phyloP scores from a whole-genome alignment of 2,797 vertebrate genomes.

The Dermochelys coriacea region DNA sequence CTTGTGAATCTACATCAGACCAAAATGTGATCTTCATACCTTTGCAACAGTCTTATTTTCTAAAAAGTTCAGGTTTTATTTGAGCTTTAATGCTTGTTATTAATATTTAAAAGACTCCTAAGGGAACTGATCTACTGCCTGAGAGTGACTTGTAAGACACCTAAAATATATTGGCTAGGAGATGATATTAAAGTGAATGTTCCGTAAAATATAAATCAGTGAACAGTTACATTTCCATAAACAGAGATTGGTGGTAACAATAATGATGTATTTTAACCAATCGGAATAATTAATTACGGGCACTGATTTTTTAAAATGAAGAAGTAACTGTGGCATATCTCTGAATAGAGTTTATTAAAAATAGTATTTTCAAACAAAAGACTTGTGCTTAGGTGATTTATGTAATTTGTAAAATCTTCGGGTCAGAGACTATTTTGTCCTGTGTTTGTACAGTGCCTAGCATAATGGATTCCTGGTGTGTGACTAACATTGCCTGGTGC shows the following conservation, averaged over 20 bases:
- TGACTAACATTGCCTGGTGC: neutral
- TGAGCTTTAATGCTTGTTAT: neutral
- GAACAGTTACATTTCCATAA: neutral
- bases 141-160: neutral
- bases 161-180: neutral
- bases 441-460: neutral
- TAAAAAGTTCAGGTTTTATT: slow-evolving; percentile 29
- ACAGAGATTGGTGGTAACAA: neutral
- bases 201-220: neutral
- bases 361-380: neutral
- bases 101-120: neutral
- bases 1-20: neutral
- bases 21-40: neutral
- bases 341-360: neutral
- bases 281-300: neutral
- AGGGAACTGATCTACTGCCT: neutral
- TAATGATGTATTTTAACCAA: neutral
- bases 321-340: neutral
- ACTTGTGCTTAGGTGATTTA: neutral
- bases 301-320: neutral
- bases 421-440: neutral
- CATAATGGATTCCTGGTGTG: neutral
- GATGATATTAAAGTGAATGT: neutral
- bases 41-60: neutral
- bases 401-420: neutral